Base-by-base conservation (phyloP, 2,888 invertebrate genomes). In the Cistogaster globosa region DNA sequence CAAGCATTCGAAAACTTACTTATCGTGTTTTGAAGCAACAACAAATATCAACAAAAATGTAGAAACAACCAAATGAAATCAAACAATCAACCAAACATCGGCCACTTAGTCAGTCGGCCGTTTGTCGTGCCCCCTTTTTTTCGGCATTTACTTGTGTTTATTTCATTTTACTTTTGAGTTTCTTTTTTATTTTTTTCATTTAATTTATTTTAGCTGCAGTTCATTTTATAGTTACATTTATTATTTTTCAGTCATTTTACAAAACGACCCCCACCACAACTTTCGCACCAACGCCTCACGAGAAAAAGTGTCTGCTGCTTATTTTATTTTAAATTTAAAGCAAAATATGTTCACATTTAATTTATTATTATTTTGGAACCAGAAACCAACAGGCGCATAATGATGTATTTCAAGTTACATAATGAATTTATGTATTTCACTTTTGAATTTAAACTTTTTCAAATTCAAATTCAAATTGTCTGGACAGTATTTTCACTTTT, bases 81-180 rank as follows among this genome's bases (percentile, higher is more conserved):
- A 76, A 82, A 48, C 75, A 63, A 57, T 51, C 74, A 55, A 62
- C 42, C 68, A 55, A 62, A 26, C 68, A 77, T 38, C 57, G 65
- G 74, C 72, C 65, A 72, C 38, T 58, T 48, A 72, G 74, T 60
- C 69, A 69, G 68, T 38, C 63, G 38, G 75, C 57, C 68, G 51
- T 63, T 81, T 82, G 82, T 58, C 82, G 82, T 82, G 82, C 82
- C 82, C 81, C 82, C 82, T 76, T 82, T 82, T 26, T 82, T 76
- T 69, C 51, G 63, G 57, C 51, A 57, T 58, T 82, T 69, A 63
- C 68, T 60, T 62, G 67, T 71, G 55, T 83, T 77, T 67, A 38
- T 58, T 58, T 77, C 20, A 51, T 67, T 58, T 68, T 8, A 38
- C 51, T 68, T 58, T 14, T 60, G 51, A 38, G 58, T 26, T 1